Base-by-base conservation (phyloP, 2,797 vertebrate genomes). In the Lepus oiostolus region DNA sequence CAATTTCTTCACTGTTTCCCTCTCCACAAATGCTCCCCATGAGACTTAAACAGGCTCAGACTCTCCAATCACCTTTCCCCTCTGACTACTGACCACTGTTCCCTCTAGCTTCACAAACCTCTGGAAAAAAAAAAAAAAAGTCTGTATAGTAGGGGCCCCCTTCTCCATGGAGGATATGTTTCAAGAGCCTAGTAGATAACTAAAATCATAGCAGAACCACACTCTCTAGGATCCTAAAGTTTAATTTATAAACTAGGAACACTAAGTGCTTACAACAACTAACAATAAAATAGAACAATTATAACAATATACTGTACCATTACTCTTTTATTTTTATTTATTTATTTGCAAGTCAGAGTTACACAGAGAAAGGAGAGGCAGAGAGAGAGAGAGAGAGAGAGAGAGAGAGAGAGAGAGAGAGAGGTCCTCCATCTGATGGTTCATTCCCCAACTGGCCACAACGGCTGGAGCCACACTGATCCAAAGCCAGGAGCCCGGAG, bases 51-150 rank as follows among this genome's bases (percentile, higher is more conserved):
- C 30, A 87, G 70, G 24, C 5, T 60, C 68, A 92, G 50, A 70
- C 74, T 91, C 50, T 85, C n/a, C 42, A 93, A 30, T 35, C 42
- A 80, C 24, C 19, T 60, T 54, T 26, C 16, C 5, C 5, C 24
- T 88, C 17, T 42, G 16, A 47, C 11, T 77, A 81, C 13, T 52
- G 24, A 7, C 52, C 63, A 94, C 28, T 83, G n/a, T 74, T 58
- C 19, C 65, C 47, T 63, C 42, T 21, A 89, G 68, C 30, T 93
- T 91, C 42, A 68, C n/a, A 77, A 92, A 80, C 38, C 72, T 88
- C 85, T 91, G 84, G 93, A 92, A 35, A 81, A 50, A 81, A 24
- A 47, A 87, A 94, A 93, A 24, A 47, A 47, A 47, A 58, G 17
- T 74, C 32, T 85, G 70, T 6, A 83, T 6, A 50, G 30, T 4